These are phyloP conservation scores for Hafferia zeledoni DNA, from an alignment of 2,797 vertebrate species.

Conservation along the genomic window DNA sequence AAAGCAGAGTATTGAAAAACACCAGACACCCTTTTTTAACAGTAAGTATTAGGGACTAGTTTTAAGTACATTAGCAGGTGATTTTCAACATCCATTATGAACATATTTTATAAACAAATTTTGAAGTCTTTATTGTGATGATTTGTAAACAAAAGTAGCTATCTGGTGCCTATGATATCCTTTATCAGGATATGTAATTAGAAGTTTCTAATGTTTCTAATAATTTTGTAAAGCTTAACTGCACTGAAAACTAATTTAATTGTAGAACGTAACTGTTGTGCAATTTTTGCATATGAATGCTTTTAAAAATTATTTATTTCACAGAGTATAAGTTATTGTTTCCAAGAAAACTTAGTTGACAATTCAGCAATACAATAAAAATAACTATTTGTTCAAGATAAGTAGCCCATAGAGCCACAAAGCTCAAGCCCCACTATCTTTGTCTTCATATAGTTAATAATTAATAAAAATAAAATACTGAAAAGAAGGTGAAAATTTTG, in stretches of 20 bases:
- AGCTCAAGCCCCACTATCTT: neutral
- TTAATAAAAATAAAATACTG: neutral
- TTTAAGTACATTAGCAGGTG: neutral
- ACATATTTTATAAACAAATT: neutral
- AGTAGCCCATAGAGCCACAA: neutral
- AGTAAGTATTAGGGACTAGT: conserved; percentile 80
- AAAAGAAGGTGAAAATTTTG: neutral
- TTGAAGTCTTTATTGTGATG: neutral
- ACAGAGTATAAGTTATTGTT: conserved; percentile 49
- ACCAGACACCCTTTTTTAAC: conserved; percentile 97
- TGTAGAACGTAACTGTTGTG: neutral
- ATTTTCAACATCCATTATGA: neutral
- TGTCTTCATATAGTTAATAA: neutral
- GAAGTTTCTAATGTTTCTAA: neutral
- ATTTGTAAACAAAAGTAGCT: neutral
- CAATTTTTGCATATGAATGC: neutral
- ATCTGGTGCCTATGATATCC: neutral
- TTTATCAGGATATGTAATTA: neutral
- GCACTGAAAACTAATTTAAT: neutral
- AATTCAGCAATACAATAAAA: conserved; percentile 56
- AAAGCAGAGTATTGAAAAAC: conserved; percentile 97
- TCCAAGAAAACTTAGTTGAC: conserved; percentile 46
- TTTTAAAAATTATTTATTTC: neutral
- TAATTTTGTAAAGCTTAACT: neutral
- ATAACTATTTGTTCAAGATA: neutral